Conservation (phyloP, 2,113 vertebrate species). For the Tragelaphus strepsiceros region DNA sequence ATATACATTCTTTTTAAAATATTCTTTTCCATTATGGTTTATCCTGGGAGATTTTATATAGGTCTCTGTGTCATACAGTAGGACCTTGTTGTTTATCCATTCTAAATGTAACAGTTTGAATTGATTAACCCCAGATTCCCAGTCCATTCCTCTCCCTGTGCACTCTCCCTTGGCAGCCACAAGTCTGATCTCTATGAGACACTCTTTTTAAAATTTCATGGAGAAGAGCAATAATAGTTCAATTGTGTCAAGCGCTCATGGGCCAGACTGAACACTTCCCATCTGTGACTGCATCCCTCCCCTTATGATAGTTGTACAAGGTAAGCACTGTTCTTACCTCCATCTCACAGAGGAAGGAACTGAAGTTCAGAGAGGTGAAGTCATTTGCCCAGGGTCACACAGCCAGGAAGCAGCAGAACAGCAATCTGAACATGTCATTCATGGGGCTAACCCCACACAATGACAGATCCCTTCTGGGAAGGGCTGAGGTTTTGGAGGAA, state of each 20-base stretch:
- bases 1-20: neutral
- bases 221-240: neutral
- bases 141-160: neutral
- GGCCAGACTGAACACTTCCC: neutral
- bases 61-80: neutral
- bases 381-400: neutral
- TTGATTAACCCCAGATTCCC: neutral
- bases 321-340: neutral
- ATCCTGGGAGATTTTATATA: neutral
- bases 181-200: neutral
- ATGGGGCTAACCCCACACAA: neutral
- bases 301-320: neutral
- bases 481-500: neutral
- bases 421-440: neutral
- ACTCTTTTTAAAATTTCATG: neutral
- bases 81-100: neutral
- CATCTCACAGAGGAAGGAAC: neutral
- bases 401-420: neutral
- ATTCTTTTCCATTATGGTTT: neutral
- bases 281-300: neutral
- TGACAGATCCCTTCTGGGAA: neutral
- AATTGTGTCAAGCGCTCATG: neutral
- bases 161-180: neutral
- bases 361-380: neutral
- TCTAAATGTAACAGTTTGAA: neutral